Conservation (phyloP, 2,113 vertebrate species). For the Melanerpes aurifrons region DNA sequence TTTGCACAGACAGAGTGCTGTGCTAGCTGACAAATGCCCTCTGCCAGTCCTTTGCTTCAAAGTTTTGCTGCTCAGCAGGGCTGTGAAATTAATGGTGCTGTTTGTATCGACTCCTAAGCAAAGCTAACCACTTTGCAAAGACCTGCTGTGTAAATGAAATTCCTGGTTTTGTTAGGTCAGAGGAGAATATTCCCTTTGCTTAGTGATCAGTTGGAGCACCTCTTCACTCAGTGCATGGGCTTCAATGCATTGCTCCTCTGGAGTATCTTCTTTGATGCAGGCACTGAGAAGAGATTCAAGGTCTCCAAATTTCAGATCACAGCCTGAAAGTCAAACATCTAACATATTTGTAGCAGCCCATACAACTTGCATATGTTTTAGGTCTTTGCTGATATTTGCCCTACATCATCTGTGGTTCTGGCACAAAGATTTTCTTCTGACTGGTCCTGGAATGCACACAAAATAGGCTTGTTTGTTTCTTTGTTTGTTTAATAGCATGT, state of each 20-base stretch:
- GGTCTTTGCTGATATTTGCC: background rate
- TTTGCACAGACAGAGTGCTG: background rate
- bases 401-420: background rate
- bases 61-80: background rate
- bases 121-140: background rate
- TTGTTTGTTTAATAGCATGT: fast-evolving
- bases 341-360: background rate
- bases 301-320: background rate
- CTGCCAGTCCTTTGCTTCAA: background rate
- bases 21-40: background rate
- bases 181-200: background rate
- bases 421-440: background rate
- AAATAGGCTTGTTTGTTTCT: background rate
- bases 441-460: background rate
- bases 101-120: background rate
- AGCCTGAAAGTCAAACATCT: background rate
- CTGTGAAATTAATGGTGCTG: background rate
- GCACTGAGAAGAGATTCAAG: background rate
- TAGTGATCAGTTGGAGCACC: background rate
- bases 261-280: background rate
- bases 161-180: fast-evolving
- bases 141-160: background rate
- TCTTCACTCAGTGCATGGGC: background rate
- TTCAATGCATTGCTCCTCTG: background rate
- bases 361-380: background rate